These are phyloP conservation scores for Ptilorrhoa leucosticta DNA, from an alignment of 2,113 vertebrate genomes.

Conservation along the genomic window DNA sequence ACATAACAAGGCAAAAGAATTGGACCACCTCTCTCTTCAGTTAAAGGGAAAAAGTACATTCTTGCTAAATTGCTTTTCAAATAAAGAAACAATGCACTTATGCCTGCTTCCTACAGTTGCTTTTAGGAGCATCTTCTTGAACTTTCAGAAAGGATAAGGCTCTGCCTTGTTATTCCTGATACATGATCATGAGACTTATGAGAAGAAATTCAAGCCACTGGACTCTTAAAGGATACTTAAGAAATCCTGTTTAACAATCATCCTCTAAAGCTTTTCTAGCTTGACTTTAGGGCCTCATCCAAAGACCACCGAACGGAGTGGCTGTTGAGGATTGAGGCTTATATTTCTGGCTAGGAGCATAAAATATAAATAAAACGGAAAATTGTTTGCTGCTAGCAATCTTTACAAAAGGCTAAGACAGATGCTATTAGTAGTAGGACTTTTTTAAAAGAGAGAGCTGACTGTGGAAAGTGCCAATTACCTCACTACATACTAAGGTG, in stretches of 20 bases:
- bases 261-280: background rate
- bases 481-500: background rate
- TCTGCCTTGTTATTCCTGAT: background rate
- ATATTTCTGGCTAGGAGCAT: background rate
- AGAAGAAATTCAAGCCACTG: background rate
- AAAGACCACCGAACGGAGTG: fast-evolving
- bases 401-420: background rate
- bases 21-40: background rate
- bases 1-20: background rate
- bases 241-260: background rate
- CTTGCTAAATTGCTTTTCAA: background rate
- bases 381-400: background rate
- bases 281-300: background rate
- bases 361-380: background rate
- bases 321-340: background rate
- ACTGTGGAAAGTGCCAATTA: background rate
- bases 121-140: background rate
- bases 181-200: background rate
- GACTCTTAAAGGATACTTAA: background rate
- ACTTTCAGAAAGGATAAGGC: background rate
- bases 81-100: background rate
- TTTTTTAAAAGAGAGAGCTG: background rate
- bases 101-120: background rate
- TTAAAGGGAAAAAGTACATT: background rate
- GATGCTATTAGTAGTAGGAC: background rate